A percentile compares a stretch with the other conserved stretches of the same genome.
Evolutionary conservation across 2,888 invertebrate species (phyloP).

Genomic region (Crematogaster levior): DNA sequence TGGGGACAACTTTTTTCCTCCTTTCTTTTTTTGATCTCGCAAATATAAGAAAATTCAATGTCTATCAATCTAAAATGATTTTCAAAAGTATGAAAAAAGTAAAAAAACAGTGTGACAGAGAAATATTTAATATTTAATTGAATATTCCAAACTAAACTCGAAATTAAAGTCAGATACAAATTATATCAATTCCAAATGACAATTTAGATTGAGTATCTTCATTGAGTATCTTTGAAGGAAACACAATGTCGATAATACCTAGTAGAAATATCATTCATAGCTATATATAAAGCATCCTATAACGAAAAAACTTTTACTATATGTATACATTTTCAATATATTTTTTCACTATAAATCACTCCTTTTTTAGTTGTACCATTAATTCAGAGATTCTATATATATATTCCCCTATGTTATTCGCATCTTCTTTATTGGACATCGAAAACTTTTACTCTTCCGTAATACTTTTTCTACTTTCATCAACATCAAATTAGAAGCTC

Average conservation of each 20-base stretch:
- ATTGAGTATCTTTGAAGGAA: neutral
- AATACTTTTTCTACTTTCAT: constrained; percentile 11
- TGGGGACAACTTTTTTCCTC: neutral
- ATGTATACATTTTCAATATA: neutral
- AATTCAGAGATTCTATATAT: neutral
- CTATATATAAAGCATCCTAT: neutral
- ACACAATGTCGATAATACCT: neutral
- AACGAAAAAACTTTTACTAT: neutral
- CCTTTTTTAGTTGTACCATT: neutral
- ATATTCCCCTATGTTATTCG: neutral
- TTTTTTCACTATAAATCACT: neutral
- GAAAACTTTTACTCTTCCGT: constrained; percentile 10
- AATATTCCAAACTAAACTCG: neutral
- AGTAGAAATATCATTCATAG: neutral
- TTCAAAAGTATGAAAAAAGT: neutral
- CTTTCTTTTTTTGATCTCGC: neutral
- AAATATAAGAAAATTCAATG: neutral
- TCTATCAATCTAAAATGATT: neutral
- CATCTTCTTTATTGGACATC: neutral
- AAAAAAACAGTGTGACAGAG: neutral
- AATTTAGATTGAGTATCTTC: neutral
- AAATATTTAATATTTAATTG: too few species aligned
- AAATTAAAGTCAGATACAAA: neutral
- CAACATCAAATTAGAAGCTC: constrained; percentile 33
- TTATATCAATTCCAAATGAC: neutral